These are phyloP conservation scores for Oryzaephilus surinamensis DNA, from an alignment of 1,140 invertebrate species.

Conservation along the genomic window DNA sequence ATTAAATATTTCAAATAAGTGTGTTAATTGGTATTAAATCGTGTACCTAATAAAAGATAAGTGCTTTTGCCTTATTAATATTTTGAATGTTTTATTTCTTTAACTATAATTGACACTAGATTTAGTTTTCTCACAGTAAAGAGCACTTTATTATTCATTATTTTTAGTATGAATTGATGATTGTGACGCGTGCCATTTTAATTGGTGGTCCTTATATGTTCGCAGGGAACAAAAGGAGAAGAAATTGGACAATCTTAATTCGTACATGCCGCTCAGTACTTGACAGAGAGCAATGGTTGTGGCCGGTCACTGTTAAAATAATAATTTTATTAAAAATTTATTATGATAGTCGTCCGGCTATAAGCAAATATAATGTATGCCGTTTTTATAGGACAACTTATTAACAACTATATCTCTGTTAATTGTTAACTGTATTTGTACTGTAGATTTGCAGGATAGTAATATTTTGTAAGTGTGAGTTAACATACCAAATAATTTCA, in stretches of 20 bases:
- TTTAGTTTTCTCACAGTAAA: no score
- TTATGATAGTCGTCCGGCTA: not conserved
- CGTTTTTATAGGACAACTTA: no score
- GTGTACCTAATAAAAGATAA: no score
- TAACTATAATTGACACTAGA: no score
- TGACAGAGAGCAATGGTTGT: slow-evolving; percentile 32
- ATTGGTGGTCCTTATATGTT: slow-evolving; percentile 17
- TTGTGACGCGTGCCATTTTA: no score
- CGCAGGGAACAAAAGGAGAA: slow-evolving; percentile 57
- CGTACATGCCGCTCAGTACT: slow-evolving; percentile 35
- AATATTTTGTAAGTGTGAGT: slow-evolving; percentile 9
- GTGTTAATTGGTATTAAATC: no score
- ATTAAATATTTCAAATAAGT: no score
- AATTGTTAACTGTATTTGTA: slow-evolving; percentile 29
- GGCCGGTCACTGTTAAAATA: slow-evolving; percentile 27
- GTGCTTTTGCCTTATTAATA: no score
- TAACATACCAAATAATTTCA: not conserved
- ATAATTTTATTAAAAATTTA: slow-evolving; percentile 8
- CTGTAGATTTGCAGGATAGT: slow-evolving; percentile 23
- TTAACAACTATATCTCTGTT: no score
- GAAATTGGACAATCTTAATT: slow-evolving; percentile 58
- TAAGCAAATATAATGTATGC: slow-evolving; percentile 1
- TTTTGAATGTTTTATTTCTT: no score
- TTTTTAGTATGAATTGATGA: no score
- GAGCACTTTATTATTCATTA: no score